A percentile compares a stretch with the other conserved stretches of the same genome.
These are phyloP conservation scores for Musca domestica DNA, from an alignment of 1,140 invertebrate species.

Conservation along the genomic window DNA sequence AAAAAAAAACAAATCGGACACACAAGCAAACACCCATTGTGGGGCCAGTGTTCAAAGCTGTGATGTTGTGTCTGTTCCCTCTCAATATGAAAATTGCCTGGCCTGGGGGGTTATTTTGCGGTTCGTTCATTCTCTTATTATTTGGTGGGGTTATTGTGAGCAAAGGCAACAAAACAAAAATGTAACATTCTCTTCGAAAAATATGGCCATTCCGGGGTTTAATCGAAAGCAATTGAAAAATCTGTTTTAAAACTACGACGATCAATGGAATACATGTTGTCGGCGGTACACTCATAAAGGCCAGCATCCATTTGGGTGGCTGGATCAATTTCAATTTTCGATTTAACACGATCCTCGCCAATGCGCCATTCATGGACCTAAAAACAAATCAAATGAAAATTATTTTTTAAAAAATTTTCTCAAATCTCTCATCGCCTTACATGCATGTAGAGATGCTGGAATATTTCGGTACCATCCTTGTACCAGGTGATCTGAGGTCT, in stretches of 20 bases:
- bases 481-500: conserved; percentile 88
- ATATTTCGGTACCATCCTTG: conserved; percentile 87
- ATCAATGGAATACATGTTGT: conserved; percentile 92
- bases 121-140: neutral
- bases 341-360: conserved; percentile 79
- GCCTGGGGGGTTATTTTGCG: no score
- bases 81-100: no score
- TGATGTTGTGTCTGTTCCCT: no score
- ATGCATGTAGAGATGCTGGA: conserved; percentile 82
- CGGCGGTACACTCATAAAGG: conserved; percentile 85
- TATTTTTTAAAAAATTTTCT: no score
- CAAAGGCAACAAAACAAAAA: no score
- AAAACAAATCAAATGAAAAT: conserved; percentile 27
- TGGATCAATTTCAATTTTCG: conserved; percentile 90
- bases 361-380: conserved; percentile 85
- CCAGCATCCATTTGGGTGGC: conserved; percentile 91
- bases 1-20: no score
- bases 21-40: no score
- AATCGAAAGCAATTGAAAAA: conserved; percentile 87
- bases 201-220: no score
- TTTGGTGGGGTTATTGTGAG: neutral
- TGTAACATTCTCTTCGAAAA: no score
- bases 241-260: conserved; percentile 86
- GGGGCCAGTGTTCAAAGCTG: no score
- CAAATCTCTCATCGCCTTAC: conserved; percentile 59